A percentile compares a stretch with the other conserved stretches of the same genome.
Evolutionary conservation across 2,113 vertebrate species (phyloP).

Genomic region (Colinus virginianus): DNA sequence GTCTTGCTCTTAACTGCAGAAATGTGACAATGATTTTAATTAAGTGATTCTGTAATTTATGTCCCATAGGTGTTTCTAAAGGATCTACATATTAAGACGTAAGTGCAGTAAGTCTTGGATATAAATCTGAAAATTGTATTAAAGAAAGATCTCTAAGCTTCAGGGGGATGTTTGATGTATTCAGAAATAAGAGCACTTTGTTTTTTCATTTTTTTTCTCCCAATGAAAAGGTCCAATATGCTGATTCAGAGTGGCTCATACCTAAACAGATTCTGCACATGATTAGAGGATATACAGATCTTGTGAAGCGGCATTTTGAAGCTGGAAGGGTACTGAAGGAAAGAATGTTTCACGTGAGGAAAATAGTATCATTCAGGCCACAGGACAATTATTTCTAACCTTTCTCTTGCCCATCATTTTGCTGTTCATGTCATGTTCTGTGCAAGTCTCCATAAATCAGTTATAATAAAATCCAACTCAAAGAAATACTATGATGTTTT

Average conservation of each 20-base stretch:
- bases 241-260: background rate
- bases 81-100: background rate
- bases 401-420: constrained; percentile 1
- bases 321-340: background rate
- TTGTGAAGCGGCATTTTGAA: background rate
- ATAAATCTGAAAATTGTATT: background rate
- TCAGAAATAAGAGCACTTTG: background rate
- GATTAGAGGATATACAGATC: background rate
- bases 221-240: background rate
- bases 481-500: background rate
- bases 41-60: background rate
- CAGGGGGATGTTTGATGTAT: background rate
- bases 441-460: constrained; percentile 12
- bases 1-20: background rate
- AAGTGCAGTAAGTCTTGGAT: background rate
- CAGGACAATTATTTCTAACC: background rate
- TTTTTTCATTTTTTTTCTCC: background rate
- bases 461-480: background rate
- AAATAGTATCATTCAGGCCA: background rate
- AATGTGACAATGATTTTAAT: background rate
- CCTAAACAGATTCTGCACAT: background rate
- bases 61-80: background rate
- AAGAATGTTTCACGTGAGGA: background rate
- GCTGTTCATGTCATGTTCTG: background rate
- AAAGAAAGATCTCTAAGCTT: background rate